Base-by-base conservation (phyloP, 2,888 invertebrate species). In the Callyntrura guangdongensis region DNA sequence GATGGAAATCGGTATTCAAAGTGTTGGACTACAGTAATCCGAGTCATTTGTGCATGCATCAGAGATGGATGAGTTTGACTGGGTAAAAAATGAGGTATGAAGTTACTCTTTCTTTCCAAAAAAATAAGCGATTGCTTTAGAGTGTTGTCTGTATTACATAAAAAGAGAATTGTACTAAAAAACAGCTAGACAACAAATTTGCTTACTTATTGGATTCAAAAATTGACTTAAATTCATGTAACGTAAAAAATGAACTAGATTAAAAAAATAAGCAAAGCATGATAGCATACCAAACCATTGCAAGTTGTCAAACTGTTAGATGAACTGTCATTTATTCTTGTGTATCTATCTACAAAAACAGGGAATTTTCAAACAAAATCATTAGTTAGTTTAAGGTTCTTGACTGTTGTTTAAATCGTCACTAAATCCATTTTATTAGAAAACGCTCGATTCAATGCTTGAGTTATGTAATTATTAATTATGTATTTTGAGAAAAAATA, bases 11-110 rank as follows among this genome's bases (percentile, higher is more conserved):
- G 88, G 88, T 83, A 89, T 89, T 83, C 88, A 89, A 88, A 88
- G 88, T 89, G 82, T 83, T 83, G 67, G 83, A 83, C 82, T 82
- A 56, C 49, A 74, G 88, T 89, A 89, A 89, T 89, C 88, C 88
- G 74, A 89, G 88, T 89, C 88, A 83, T 89, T 89, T 89, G 88
- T 89, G 88, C 83, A 83, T 83, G 88, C 88, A 89, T 83, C n/a
- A 49, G 72, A 83, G 82, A 83, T 89, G 88, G 64, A 89, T 89
- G 82, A 89, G 88, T 83, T 83, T 89, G 83, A 89, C 82, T 89
- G 67, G 72, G n/a, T 59, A 79, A 77, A 79, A 87, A 64, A 61
- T 74, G 74, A 77, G 36, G 83, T 67, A 83, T 67, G 83, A 83
- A 67, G 53, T 83, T 36, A 17, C 4, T 81, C 12, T 17, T 81